A percentile compares a stretch with the other conserved stretches of the same genome.
Conservation (phyloP, 1,140 invertebrate genomes). For the Delia radicum region DNA sequence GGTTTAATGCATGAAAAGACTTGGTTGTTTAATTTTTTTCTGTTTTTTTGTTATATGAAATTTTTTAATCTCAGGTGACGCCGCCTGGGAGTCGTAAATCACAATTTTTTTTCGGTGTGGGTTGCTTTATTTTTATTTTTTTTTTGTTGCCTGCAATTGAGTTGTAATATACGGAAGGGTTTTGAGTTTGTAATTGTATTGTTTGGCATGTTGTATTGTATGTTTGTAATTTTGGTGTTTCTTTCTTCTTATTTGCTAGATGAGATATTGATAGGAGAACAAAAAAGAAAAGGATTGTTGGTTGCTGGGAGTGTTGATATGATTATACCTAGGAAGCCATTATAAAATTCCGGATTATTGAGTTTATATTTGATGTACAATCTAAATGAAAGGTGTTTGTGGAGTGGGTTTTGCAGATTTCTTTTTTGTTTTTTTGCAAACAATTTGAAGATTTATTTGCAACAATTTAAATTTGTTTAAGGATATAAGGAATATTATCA, state of each 20-base stretch:
- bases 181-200: background rate
- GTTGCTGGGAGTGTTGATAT: conserved; percentile 11
- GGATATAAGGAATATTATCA: background rate
- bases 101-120: conserved; percentile 7
- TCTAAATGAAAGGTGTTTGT: conserved; percentile 11
- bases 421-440: background rate
- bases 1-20: conserved; percentile 18
- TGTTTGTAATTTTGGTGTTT: background rate
- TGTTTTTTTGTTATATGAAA: background rate
- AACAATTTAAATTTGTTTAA: background rate
- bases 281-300: background rate
- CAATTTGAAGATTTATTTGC: conserved; percentile 15
- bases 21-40: conserved; percentile 8
- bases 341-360: conserved; percentile 24
- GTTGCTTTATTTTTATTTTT: background rate
- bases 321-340: conserved; percentile 20
- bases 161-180: background rate
- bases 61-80: conserved; percentile 26
- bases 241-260: conserved; percentile 8
- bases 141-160: conserved; percentile 8
- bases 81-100: conserved; percentile 26
- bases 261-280: conserved; percentile 18
- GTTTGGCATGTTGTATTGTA: too few relatives aligned
- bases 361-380: conserved; percentile 14
- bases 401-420: background rate